Percentiles rank a stretch among this genome's conserved stretches.
Conservation (phyloP, 2,888 invertebrate species). For the Leucania comma region DNA sequence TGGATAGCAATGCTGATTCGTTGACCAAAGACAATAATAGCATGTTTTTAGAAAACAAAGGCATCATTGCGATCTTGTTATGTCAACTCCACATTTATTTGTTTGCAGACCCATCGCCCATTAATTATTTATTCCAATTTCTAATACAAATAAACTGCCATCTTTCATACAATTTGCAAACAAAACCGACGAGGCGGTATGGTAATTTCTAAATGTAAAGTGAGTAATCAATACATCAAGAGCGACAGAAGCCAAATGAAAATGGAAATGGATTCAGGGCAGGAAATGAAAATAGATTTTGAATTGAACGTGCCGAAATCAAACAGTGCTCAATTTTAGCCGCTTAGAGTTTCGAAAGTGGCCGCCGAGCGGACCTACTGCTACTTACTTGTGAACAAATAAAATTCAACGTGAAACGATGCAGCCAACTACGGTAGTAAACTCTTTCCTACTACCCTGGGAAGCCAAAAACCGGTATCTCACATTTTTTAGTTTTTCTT, state of each 20-base stretch:
- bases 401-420: constrained; percentile 48
- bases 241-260: constrained; percentile 71
- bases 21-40: not conserved
- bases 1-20: too few species aligned
- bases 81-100: constrained; percentile 17
- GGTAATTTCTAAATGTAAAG: constrained; percentile 69
- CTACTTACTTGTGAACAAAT: constrained; percentile 58
- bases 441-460: constrained; percentile 42
- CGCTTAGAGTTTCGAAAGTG: constrained; percentile 46
- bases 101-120: not conserved
- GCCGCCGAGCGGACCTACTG: constrained; percentile 10
- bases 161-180: constrained; percentile 60
- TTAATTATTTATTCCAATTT: constrained; percentile 48
- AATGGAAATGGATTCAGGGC: constrained; percentile 72
- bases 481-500: too few species aligned
- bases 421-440: constrained; percentile 46
- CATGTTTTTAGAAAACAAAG: not conserved
- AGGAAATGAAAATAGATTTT: constrained; percentile 75
- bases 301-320: constrained; percentile 72
- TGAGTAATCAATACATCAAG: constrained; percentile 73
- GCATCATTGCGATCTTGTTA: constrained; percentile 9
- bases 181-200: constrained; percentile 53
- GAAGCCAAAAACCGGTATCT: too few species aligned
- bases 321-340: constrained; percentile 67
- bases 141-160: constrained; percentile 52